phyloP scores from a whole-genome alignment of 1,140 invertebrate species.

The Daktulosphaira vitifoliae region DNA sequence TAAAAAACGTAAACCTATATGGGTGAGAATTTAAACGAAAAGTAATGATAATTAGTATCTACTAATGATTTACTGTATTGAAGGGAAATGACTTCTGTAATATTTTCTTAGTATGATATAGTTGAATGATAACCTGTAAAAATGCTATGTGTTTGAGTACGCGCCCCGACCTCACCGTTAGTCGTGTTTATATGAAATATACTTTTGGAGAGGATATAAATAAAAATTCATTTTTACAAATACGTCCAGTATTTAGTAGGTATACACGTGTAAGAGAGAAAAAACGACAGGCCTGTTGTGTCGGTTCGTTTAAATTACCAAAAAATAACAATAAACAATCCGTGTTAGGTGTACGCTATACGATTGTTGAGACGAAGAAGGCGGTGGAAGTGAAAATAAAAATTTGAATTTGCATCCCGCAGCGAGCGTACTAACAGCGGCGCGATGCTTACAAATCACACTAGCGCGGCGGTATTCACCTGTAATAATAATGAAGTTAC shows the following conservation, averaged over 20 bases:
- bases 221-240: too few species aligned
- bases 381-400: neutral
- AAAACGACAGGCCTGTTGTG: too few species aligned
- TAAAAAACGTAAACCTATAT: too few species aligned
- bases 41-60: too few species aligned
- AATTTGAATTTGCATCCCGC: slow-evolving; percentile 30
- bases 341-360: neutral
- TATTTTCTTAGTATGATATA: too few species aligned
- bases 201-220: too few species aligned
- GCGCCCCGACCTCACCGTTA: neutral
- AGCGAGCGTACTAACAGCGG: neutral
- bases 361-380: slow-evolving; percentile 4
- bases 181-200: too few species aligned
- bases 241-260: too few species aligned
- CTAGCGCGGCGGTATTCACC: slow-evolving; percentile 10
- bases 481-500: slow-evolving; percentile 25
- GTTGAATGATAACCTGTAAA: neutral
- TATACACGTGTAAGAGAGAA: too few species aligned
- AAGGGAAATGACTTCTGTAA: too few species aligned
- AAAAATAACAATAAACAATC: slow-evolving; percentile 32
- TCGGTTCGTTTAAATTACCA: slow-evolving; percentile 22
- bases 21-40: too few species aligned
- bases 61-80: too few species aligned
- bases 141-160: neutral
- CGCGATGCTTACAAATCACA: slow-evolving; percentile 20